These are phyloP conservation scores for Acanthopleura granulata DNA, from an alignment of 2,888 invertebrate genomes.

Conservation along the genomic window DNA sequence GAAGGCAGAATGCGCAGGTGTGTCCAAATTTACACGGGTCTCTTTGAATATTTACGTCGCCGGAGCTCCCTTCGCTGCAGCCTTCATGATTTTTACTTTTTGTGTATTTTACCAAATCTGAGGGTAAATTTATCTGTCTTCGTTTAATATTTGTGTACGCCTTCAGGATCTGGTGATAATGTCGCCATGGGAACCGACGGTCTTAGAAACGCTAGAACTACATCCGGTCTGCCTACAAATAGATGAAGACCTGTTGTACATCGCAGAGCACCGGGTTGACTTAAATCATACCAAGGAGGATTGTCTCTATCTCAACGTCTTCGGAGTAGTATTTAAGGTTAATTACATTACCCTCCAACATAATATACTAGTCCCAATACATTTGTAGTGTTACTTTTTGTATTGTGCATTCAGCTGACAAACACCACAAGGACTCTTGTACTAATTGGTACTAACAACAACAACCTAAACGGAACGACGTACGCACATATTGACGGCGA, in stretches of 20 bases:
- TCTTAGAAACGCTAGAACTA: background rate
- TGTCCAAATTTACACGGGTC: no score
- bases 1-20: no score
- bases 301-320: conserved; percentile 20
- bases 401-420: conserved; percentile 1
- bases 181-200: conserved; percentile 3
- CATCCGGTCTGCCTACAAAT: conserved; percentile 1
- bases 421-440: background rate
- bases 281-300: conserved; percentile 8
- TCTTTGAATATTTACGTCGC: no score
- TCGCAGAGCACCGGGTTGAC: conserved; percentile 1
- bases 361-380: no score
- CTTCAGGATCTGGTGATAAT: background rate
- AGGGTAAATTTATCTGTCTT: no score
- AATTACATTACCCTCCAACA: no score
- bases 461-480: background rate
- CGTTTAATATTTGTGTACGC: background rate
- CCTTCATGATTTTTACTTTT: no score
- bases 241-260: background rate
- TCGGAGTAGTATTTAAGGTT: background rate
- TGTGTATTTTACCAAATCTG: no score
- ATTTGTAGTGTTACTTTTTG: background rate
- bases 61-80: no score
- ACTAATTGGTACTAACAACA: background rate
- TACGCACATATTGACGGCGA: background rate